These are phyloP conservation scores for Bibio marci DNA, from an alignment of 2,888 invertebrate genomes.

Conservation along the genomic window DNA sequence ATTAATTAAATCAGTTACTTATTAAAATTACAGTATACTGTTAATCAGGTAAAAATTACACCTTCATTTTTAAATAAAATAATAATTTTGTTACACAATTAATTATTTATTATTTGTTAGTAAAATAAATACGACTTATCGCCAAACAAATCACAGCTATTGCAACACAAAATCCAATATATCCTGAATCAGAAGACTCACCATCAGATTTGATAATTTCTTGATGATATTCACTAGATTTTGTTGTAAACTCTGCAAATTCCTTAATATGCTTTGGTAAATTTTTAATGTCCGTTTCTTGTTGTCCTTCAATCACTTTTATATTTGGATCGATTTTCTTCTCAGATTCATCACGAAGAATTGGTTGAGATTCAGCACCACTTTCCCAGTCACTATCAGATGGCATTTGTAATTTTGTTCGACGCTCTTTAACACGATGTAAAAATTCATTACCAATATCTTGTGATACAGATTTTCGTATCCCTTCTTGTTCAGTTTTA, in stretches of 20 bases:
- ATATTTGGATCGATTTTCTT: constrained; percentile 29
- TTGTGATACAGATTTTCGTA: constrained; percentile 7
- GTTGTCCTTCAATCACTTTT: constrained; percentile 45
- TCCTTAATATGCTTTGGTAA: constrained; percentile 66
- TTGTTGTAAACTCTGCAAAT: constrained; percentile 33
- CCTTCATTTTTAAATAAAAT: no score
- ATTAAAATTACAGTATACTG: no score
- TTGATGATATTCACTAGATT: neutral
- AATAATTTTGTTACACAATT: no score
- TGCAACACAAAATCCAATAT: constrained; percentile 22
- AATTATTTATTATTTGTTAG: constrained; percentile 14
- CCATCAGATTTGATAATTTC: constrained; percentile 23
- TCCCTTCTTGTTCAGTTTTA: constrained; percentile 16
- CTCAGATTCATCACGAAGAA: constrained; percentile 30
- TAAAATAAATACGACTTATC: constrained; percentile 15
- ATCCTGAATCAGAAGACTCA: constrained; percentile 34
- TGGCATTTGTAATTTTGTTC: constrained; percentile 47
- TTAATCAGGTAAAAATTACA: no score
- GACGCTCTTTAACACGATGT: constrained; percentile 52
- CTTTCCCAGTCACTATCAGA: constrained; percentile 47
- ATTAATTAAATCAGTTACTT: no score
- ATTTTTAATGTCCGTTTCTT: constrained; percentile 40
- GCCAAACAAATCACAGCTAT: constrained; percentile 23
- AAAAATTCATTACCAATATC: constrained; percentile 61
- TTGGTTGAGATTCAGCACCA: constrained; percentile 33